Conservation (phyloP, 2,797 vertebrate species). For the Malurus splendens region DNA sequence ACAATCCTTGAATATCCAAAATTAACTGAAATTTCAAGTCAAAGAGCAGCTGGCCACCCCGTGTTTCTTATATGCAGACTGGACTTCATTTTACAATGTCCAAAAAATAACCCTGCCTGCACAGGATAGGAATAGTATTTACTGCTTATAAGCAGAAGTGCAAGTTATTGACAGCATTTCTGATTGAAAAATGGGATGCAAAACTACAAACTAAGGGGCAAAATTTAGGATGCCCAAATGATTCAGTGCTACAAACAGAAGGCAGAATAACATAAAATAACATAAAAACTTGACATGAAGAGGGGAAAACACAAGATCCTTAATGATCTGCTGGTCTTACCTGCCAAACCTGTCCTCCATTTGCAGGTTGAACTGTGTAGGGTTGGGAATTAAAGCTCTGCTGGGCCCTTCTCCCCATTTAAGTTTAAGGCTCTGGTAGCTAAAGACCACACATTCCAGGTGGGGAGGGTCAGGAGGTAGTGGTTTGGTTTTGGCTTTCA, state of each 20-base stretch:
- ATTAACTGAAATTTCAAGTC: background rate
- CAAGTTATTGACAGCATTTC: background rate
- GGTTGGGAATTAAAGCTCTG: constrained; percentile 68
- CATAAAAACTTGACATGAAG: background rate
- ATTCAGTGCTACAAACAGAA: background rate
- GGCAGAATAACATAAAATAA: background rate
- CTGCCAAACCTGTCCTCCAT: constrained; percentile 76
- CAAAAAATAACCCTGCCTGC: background rate
- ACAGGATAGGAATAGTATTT: accelerated
- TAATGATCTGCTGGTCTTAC: constrained; percentile 8
- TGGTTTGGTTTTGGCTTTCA: constrained; percentile 77
- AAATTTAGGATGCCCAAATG: background rate
- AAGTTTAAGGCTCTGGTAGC: constrained; percentile 81
- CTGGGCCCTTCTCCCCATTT: constrained; percentile 78
- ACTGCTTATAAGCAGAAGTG: background rate
- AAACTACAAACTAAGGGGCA: background rate
- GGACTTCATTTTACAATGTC: background rate
- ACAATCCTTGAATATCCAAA: background rate
- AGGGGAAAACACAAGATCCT: background rate
- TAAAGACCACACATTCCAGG: constrained; percentile 74
- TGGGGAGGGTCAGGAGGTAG: constrained; percentile 77
- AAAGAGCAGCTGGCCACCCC: background rate
- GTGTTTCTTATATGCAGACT: accelerated
- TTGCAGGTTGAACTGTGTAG: constrained; percentile 76
- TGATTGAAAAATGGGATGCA: background rate